A percentile compares a stretch with the other conserved stretches of the same genome.
phyloP scores from a whole-genome alignment of 2,113 vertebrate species.

The Lophochroa leadbeateri region DNA sequence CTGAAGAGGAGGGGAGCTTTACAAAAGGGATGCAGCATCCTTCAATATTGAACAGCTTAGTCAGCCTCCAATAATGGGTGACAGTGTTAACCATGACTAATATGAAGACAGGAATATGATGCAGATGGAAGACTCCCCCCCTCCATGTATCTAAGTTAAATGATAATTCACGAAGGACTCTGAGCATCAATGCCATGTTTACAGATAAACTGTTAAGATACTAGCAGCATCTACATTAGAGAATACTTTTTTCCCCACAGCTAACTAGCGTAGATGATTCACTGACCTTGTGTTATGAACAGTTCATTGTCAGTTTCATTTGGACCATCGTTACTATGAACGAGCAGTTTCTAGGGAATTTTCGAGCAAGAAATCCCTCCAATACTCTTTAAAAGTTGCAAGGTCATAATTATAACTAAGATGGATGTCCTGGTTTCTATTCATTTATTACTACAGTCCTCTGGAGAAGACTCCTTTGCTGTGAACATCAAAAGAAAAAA shows the following conservation, averaged over 20 bases:
- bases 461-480: slow-evolving; percentile 13
- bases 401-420: slow-evolving; percentile 55
- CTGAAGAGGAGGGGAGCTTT: not conserved
- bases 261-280: not conserved
- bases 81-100: not conserved
- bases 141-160: not conserved
- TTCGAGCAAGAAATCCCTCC: not conserved
- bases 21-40: not conserved
- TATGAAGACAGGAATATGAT: not conserved
- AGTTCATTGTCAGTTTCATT: not conserved
- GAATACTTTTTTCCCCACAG: not conserved
- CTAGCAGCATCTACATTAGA: not conserved
- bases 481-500: not conserved
- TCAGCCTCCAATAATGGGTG: not conserved
- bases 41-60: not conserved
- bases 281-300: not conserved
- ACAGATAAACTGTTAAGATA: not conserved
- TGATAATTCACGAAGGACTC: not conserved
- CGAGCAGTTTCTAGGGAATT: not conserved
- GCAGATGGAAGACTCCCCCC: not conserved
- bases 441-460: slow-evolving; percentile 15
- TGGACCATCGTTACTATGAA: not conserved
- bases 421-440: slow-evolving; percentile 7
- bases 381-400: slow-evolving; percentile 25
- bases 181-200: not conserved